Base-by-base conservation (phyloP, 2,113 vertebrate genomes). In the Lamprologus tigripictilis region DNA sequence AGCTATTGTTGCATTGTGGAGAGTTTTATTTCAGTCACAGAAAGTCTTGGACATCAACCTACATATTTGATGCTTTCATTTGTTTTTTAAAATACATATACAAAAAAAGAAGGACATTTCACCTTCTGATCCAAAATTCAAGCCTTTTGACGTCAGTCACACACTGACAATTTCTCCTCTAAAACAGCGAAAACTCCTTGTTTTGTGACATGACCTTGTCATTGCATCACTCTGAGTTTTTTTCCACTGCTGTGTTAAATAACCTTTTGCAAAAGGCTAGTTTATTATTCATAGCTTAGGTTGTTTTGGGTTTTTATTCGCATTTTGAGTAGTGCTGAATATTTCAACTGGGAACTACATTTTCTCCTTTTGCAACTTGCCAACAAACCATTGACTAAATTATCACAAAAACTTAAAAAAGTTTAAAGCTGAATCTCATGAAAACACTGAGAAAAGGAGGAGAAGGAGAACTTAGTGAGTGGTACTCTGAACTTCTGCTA, bases 331-430 rank as follows among this genome's bases (percentile, higher is more conserved):
- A 51, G 57, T 91, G 54, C 82, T 94, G 89, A 93, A 94, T 93
- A 90, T 94, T 95, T 94, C 89, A 94, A 83, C 79, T 89, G 83
- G 87, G 88, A 94, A 92, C 80, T 81, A 87, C 88, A 93, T 92
- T 89, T 84, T 92, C 68, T 86, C 78, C 61, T 86, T 79, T 76
- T 73, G 82, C 73, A 86, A 57, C 83, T 86, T 88, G 83, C 37
- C 86, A 89, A 90, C 90, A 88, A 91, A 88, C 58, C 78, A 86
- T 90, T 81, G 71, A 63, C 71, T 81, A 81, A 92, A 91, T 84
- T 37, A 91, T 80, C 83, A 83, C n/a, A 85, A 88, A 61, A 82
- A 58, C 31, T 31, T 81, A 26, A 87, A 76, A 61, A 55, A 9
- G 42, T 57, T 54, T 54, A 54, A 87, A 82, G 61, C 23, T 81